These are phyloP conservation scores for Distichodus sexfasciatus DNA, from an alignment of 2,797 vertebrate species.

Conservation along the genomic window DNA sequence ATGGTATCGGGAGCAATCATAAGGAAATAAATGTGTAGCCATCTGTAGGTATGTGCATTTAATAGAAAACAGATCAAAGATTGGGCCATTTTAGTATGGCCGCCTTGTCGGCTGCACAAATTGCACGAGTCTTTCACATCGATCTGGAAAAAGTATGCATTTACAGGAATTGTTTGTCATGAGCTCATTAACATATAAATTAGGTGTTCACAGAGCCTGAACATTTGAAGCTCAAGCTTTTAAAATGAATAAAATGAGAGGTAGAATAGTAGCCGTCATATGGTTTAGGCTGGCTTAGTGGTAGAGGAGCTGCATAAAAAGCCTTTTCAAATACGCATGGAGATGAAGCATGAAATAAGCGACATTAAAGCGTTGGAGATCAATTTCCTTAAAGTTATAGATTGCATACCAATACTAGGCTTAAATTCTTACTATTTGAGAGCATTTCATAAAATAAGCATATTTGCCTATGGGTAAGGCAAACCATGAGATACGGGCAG, in stretches of 20 bases:
- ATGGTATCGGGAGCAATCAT: not conserved
- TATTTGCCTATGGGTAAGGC: not conserved
- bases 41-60: conserved; percentile 19
- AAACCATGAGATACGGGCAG: not conserved
- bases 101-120: not conserved
- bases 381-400: not conserved
- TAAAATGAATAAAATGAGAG: conserved; percentile 8
- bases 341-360: conserved; percentile 40
- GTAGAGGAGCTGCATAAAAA: not conserved
- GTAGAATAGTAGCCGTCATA: conserved; percentile 1
- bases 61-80: not conserved
- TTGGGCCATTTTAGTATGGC: not conserved
- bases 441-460: conserved; percentile 1
- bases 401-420: not conserved
- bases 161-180: conserved; percentile 42
- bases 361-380: conserved; percentile 16
- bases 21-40: conserved; percentile 25
- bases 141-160: conserved; percentile 27
- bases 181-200: conserved; percentile 56
- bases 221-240: conserved; percentile 8
- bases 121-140: conserved; percentile 28
- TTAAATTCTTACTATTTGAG: too few relatives aligned
- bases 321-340: conserved; percentile 20
- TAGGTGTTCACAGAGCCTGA: conserved; percentile 27
- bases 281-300: conserved; percentile 5